Conservation (phyloP, 2,113 vertebrate genomes). For the Psephotus haematonotus region DNA sequence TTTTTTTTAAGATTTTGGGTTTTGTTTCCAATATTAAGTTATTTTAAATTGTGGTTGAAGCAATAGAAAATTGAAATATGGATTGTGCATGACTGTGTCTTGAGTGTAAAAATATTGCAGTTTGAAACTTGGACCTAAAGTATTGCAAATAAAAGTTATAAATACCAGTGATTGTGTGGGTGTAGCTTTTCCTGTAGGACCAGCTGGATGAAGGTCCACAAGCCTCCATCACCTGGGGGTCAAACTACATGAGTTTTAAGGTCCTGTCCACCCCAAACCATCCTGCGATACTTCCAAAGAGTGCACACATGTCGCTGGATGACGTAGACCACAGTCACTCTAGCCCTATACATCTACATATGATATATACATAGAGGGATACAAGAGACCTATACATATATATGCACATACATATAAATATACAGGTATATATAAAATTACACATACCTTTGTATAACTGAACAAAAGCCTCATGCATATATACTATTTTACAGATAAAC, state of each 20-base stretch:
- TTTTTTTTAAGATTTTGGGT: conserved; percentile 56
- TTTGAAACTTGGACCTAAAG: conserved; percentile 97
- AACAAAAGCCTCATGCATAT: not conserved
- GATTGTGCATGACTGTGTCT: conserved; percentile 99
- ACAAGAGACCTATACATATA: not conserved
- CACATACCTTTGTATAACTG: not conserved
- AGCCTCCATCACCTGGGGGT: not conserved
- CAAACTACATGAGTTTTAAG: not conserved
- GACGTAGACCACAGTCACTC: not conserved
- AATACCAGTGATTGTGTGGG: conserved; percentile 53
- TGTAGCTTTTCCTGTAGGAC: not conserved
- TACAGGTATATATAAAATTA: not conserved
- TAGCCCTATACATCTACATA: not conserved
- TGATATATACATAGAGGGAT: not conserved
- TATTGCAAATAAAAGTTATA: conserved; percentile 85
- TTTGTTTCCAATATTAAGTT: conserved; percentile 87
- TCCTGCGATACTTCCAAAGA: not conserved
- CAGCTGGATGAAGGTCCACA: not conserved
- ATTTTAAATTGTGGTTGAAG: conserved; percentile 99
- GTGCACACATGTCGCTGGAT: too few relatives aligned
- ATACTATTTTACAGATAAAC: not conserved
- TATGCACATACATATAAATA: not conserved
- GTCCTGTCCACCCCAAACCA: not conserved
- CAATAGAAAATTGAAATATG: conserved; percentile 98
- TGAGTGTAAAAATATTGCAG: conserved; percentile 98